phyloP scores from a whole-genome alignment of 2,888 invertebrate genomes.

The Reticulitermes lucifugus region DNA sequence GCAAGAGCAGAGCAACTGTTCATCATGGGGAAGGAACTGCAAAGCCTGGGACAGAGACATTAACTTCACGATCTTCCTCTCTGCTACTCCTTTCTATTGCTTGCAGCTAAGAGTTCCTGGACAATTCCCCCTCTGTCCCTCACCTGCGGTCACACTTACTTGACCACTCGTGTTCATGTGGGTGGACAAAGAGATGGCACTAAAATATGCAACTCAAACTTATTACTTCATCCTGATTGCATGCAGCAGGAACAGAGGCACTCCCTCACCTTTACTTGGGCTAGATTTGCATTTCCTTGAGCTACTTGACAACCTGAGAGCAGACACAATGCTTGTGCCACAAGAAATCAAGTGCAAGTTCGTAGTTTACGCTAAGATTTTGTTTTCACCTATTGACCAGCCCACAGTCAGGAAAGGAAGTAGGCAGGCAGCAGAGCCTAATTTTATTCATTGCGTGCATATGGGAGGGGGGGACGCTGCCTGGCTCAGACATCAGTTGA shows the following conservation, averaged over 20 bases:
- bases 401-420: constrained; percentile 45
- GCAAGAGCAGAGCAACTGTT: constrained; percentile 6
- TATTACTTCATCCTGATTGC: constrained; percentile 15
- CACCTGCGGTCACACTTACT: not conserved
- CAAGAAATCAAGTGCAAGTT: too few species aligned
- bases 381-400: not conserved
- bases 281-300: not conserved
- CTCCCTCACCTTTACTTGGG: not conserved
- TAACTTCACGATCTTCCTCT: not conserved
- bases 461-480: constrained; percentile 64
- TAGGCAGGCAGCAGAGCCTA: constrained; percentile 33
- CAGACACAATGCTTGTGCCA: too few species aligned
- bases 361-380: too few species aligned
- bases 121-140: not conserved
- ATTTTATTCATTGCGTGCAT: constrained; percentile 33
- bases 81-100: too few species aligned
- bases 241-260: constrained; percentile 44
- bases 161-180: too few species aligned
- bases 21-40: constrained; percentile 23
- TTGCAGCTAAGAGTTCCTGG: not conserved
- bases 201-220: not conserved
- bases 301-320: too few species aligned
- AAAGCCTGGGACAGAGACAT: constrained; percentile 9
- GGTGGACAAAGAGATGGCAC: too few species aligned
- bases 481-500: constrained; percentile 88